These are phyloP conservation scores for Onychomys torridus DNA, from an alignment of 2,797 vertebrate genomes.

Conservation along the genomic window DNA sequence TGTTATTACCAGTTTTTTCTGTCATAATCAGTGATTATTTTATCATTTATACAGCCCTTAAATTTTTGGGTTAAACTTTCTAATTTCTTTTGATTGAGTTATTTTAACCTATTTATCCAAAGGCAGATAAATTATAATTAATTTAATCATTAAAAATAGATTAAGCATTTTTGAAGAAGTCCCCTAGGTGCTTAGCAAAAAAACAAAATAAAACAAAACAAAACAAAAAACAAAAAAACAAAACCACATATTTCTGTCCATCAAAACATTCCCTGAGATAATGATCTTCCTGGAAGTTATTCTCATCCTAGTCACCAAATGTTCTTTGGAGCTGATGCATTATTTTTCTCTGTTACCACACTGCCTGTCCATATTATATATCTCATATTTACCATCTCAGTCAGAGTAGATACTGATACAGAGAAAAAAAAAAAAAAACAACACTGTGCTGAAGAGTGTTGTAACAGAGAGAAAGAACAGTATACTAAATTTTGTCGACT, in stretches of 20 bases:
- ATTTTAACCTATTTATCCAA: not conserved
- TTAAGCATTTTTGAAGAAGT: slow-evolving; percentile 29
- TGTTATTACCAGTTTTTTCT: not conserved
- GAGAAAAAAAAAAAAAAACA: no score
- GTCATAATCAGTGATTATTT: not conserved
- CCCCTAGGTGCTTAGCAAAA: not conserved
- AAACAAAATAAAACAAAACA: not conserved
- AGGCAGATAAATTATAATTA: not conserved
- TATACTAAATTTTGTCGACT: slow-evolving; percentile 33
- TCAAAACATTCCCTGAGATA: not conserved
- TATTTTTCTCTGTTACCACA: slow-evolving; percentile 16
- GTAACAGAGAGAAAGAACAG: slow-evolving; percentile 45
- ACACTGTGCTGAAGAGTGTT: not conserved
- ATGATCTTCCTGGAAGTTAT: not conserved
- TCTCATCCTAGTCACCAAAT: slow-evolving; percentile 37
- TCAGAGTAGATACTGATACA: not conserved
- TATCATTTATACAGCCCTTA: not conserved
- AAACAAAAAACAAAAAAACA: not conserved
- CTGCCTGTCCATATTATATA: not conserved
- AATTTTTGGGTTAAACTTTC: not conserved
- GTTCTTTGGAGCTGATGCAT: not conserved
- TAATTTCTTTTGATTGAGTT: not conserved
- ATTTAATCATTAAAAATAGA: not conserved
- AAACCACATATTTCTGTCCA: not conserved
- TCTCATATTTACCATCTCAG: not conserved